Conservation (phyloP, 1,140 invertebrate genomes). For the Akabosia matsudoensis region DNA sequence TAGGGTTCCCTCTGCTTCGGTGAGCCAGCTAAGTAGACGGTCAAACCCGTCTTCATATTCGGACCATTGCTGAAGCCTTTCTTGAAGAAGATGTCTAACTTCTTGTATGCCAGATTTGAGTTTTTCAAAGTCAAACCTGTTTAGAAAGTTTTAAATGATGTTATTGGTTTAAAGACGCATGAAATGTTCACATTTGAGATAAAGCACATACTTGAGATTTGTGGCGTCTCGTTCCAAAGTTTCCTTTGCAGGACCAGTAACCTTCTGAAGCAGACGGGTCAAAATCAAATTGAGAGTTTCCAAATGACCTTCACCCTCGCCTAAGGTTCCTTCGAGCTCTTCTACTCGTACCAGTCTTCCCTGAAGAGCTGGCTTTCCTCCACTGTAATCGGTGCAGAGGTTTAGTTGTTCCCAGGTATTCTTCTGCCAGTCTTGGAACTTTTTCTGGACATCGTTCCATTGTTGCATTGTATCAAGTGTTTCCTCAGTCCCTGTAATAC, state of each 20-base stretch:
- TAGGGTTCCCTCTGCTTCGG: conserved; percentile 77
- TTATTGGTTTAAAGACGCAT: too few species aligned
- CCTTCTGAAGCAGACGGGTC: conserved; percentile 58
- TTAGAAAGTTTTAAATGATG: background rate
- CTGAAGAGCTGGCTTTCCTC: conserved; percentile 72
- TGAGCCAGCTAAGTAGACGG: conserved; percentile 74
- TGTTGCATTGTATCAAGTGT: conserved; percentile 74
- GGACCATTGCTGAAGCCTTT: conserved; percentile 82
- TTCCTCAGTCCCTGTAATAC: conserved; percentile 69
- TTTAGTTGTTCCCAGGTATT: conserved; percentile 78
- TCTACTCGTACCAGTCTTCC: conserved; percentile 69
- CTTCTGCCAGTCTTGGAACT: conserved; percentile 81
- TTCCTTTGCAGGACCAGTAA: conserved; percentile 73
- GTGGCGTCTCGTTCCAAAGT: conserved; percentile 72
- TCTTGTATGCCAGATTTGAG: conserved; percentile 72
- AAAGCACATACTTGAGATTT: conserved; percentile 66
- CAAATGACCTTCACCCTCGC: conserved; percentile 69
- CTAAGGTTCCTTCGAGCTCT: conserved; percentile 71
- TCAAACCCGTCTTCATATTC: conserved; percentile 86
- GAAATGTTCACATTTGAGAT: too few species aligned
- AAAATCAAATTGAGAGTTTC: conserved; percentile 67
- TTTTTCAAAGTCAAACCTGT: conserved; percentile 72
- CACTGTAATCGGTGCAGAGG: conserved; percentile 71
- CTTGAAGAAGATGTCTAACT: conserved; percentile 72
- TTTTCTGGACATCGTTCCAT: conserved; percentile 78